Evolutionary conservation across 2,888 invertebrate genomes (phyloP).

Genomic region (Lumbricus terrestris): DNA sequence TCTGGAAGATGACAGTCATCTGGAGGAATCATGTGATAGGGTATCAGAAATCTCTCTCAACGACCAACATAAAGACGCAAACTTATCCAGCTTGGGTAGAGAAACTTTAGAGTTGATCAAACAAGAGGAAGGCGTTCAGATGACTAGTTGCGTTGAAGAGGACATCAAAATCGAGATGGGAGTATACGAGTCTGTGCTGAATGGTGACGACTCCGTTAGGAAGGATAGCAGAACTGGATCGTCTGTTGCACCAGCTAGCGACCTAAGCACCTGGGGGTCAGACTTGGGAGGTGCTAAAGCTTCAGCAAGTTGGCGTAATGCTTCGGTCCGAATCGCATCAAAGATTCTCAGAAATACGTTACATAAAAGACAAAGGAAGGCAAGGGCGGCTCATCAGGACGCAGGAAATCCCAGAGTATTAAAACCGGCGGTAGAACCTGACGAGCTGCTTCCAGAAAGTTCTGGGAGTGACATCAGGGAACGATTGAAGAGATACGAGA

Average conservation of each 20-base stretch:
- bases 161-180: constrained; percentile 7
- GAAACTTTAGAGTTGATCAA: background rate
- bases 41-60: background rate
- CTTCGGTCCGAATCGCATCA: constrained; percentile 10
- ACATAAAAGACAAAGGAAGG: background rate
- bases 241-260: background rate
- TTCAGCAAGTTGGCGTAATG: background rate
- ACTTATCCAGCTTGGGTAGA: background rate
- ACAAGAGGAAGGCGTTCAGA: background rate
- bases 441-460: background rate
- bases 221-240: background rate
- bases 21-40: background rate
- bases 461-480: background rate
- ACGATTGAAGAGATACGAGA: background rate
- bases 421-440: background rate
- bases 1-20: background rate
- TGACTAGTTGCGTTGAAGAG: background rate
- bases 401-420: no score
- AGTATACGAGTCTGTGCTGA: background rate
- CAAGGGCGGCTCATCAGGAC: background rate
- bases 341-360: background rate
- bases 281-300: background rate
- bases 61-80: background rate
- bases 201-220: background rate
- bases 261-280: background rate